A percentile compares a stretch with the other conserved stretches of the same genome.
phyloP scores from a whole-genome alignment of 2,797 vertebrate genomes.

The Discoglossus pictus region DNA sequence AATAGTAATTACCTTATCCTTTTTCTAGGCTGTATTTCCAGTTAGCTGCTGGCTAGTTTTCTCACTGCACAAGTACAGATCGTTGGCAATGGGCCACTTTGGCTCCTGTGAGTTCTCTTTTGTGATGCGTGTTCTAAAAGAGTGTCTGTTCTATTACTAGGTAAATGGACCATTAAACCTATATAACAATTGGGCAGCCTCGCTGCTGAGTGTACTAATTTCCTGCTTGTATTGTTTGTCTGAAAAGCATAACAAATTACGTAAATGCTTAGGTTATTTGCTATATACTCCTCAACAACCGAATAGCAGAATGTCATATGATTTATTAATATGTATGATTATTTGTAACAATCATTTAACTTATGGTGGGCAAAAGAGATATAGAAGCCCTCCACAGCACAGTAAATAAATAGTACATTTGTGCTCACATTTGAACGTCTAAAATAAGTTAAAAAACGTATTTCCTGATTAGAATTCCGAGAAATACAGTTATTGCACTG shows the following conservation, averaged over 20 bases:
- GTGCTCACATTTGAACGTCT: too few species aligned
- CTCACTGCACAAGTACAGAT: conserved; percentile 1
- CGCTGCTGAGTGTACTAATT: conserved; percentile 12
- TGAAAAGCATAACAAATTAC: conserved; percentile 11
- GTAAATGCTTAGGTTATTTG: too few species aligned
- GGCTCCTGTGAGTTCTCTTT: conserved; percentile 21
- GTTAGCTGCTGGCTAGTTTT: conserved; percentile 48
- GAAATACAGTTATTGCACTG: too few species aligned
- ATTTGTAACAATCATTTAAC: too few species aligned
- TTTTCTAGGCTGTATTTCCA: conserved; percentile 28
- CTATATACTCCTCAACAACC: too few species aligned
- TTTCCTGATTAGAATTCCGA: too few species aligned
- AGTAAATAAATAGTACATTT: too few species aligned
- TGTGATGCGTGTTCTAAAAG: conserved; percentile 52
- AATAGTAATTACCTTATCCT: conserved; percentile 48
- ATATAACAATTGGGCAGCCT: conserved; percentile 28
- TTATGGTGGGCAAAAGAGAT: too few species aligned
- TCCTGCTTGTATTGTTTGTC: conserved; percentile 16
- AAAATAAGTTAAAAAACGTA: too few species aligned
- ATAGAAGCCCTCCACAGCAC: too few species aligned
- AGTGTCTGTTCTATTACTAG: conserved; percentile 45
- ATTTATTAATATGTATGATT: too few species aligned
- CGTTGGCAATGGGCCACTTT: conserved; percentile 20
- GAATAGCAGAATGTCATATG: too few species aligned
- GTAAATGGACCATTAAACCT: conserved; percentile 38